phyloP scores from a whole-genome alignment of 1,140 invertebrate species.

The Augochlora pura region DNA sequence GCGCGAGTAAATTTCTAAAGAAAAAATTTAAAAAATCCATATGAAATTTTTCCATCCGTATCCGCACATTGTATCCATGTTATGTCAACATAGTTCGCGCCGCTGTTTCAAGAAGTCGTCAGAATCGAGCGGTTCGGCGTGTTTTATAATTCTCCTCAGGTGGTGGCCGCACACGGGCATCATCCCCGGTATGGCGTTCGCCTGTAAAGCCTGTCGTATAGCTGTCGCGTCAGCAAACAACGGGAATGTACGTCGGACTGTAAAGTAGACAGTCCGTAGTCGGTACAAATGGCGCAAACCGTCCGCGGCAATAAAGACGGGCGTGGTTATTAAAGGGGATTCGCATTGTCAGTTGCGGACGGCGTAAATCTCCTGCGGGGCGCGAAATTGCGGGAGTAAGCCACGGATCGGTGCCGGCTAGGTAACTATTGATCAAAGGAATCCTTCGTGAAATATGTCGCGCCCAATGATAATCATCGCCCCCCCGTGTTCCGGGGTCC shows the following conservation, averaged over 20 bases:
- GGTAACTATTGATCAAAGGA: slow-evolving; percentile 59
- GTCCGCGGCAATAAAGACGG: slow-evolving; percentile 45
- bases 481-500: no score
- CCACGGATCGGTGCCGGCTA: slow-evolving; percentile 37
- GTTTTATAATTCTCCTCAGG: no score
- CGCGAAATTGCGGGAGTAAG: slow-evolving; percentile 55
- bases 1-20: no score
- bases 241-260: slow-evolving; percentile 57
- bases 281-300: slow-evolving; percentile 54
- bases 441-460: slow-evolving; percentile 42
- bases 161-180: no score
- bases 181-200: background rate
- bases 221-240: slow-evolving; percentile 60
- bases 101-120: no score
- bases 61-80: no score
- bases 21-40: no score
- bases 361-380: slow-evolving; percentile 52
- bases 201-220: slow-evolving; percentile 51
- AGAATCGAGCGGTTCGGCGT: no score
- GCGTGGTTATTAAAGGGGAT: slow-evolving; percentile 62
- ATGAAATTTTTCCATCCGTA: no score
- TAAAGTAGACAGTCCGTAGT: slow-evolving; percentile 51
- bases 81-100: no score
- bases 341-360: slow-evolving; percentile 56
- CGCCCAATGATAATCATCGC: slow-evolving; percentile 32